Conservation (phyloP, 2,888 invertebrate genomes). For the Drosophila setosimentum region DNA sequence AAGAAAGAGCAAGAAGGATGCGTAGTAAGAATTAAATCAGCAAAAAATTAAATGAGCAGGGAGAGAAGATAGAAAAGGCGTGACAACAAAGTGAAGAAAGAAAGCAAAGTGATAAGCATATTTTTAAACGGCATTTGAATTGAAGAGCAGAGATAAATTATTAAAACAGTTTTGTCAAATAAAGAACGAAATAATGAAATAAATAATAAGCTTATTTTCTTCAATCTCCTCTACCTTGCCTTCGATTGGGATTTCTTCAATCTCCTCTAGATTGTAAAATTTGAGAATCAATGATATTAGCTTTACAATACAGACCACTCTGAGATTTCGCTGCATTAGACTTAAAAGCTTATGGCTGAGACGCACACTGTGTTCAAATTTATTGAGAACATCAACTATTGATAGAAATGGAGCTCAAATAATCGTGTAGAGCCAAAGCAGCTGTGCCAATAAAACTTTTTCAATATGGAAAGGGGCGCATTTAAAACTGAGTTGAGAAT, state of each 20-base stretch:
- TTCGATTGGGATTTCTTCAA: not conserved
- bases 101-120: not conserved
- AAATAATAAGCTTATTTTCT: not conserved
- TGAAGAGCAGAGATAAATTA: not conserved
- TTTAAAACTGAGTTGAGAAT: slow-evolving; percentile 65
- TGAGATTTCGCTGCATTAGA: not conserved
- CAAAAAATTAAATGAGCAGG: no score
- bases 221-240: not conserved
- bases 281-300: not conserved
- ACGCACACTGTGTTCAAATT: not conserved
- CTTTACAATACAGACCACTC: not conserved
- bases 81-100: not conserved
- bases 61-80: no score
- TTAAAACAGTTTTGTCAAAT: not conserved
- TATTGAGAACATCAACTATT: slow-evolving; percentile 45
- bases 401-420: slow-evolving; percentile 58
- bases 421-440: slow-evolving; percentile 31
- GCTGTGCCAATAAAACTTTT: slow-evolving; percentile 78
- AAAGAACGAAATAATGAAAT: not conserved
- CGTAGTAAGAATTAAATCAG: no score
- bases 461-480: slow-evolving; percentile 62
- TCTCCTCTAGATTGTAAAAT: not conserved
- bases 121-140: not conserved
- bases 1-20: not conserved
- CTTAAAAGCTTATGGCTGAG: not conserved